These are phyloP conservation scores for Plodia interpunctella DNA, from an alignment of 1,140 invertebrate species.

Conservation along the genomic window DNA sequence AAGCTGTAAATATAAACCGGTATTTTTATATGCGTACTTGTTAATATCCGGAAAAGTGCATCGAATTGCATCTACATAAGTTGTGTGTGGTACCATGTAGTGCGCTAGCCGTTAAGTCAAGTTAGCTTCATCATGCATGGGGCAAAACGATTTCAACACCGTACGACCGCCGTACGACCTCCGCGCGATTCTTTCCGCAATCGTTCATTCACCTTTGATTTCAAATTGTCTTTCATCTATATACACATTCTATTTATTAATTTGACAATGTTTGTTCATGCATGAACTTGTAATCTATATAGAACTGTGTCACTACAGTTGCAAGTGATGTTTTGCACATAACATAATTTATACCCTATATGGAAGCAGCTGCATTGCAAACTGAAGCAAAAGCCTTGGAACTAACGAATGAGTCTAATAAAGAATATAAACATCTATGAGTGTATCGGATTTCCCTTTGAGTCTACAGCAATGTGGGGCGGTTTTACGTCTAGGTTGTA, in stretches of 20 bases:
- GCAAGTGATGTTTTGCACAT: neutral
- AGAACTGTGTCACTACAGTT: neutral
- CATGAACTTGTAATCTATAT: neutral
- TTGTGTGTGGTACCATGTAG: neutral
- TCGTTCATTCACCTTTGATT: conserved; percentile 63
- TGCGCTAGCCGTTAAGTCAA: neutral
- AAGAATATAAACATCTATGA: neutral
- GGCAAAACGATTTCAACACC: conserved; percentile 50
- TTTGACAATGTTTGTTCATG: neutral
- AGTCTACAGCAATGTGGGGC: neutral
- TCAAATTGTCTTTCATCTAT: conserved; percentile 28
- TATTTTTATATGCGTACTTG: no score
- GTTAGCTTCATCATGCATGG: conserved; percentile 22
- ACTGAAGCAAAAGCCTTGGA: neutral
- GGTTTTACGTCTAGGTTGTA: no score
- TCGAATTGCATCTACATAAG: no score
- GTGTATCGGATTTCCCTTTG: conserved; percentile 8
- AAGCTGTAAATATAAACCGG: conserved; percentile 11
- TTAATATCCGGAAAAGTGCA: conserved; percentile 19
- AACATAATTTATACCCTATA: neutral
- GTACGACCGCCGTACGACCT: conserved; percentile 38
- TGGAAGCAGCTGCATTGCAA: neutral
- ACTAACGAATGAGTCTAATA: neutral
- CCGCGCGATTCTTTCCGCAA: conserved; percentile 50
- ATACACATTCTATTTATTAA: neutral